phyloP scores from a whole-genome alignment of 2,888 invertebrate species.

The Doris montereyensis region DNA sequence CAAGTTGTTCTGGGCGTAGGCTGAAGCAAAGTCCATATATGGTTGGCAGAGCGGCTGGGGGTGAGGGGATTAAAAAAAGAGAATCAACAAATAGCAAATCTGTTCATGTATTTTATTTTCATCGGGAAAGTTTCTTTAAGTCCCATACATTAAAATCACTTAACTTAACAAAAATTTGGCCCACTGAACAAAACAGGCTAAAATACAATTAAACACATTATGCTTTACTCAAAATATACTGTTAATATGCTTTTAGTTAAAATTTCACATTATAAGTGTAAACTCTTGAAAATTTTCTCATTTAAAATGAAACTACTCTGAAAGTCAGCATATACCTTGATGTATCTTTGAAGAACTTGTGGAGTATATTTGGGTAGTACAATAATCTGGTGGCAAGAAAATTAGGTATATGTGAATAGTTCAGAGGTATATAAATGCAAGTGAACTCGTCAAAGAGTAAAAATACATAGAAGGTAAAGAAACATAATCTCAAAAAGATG shows the following conservation, averaged over 20 bases:
- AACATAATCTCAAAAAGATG: no score
- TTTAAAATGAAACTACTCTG: no score
- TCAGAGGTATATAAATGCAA: no score
- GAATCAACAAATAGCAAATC: neutral
- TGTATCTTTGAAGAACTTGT: slow-evolving; percentile 82
- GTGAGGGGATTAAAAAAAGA: neutral
- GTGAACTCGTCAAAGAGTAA: no score
- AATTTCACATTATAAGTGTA: no score
- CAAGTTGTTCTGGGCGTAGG: slow-evolving; percentile 84
- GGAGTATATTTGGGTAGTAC: slow-evolving; percentile 91
- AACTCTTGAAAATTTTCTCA: no score
- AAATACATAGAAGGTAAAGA: no score
- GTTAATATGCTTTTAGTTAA: no score
- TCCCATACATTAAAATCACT: neutral
- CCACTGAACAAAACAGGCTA: no score
- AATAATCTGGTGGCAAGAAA: slow-evolving; percentile 73
- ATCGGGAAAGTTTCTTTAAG: neutral
- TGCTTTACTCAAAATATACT: no score
- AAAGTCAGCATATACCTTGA: slow-evolving; percentile 73
- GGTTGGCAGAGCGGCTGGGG: slow-evolving; percentile 75
- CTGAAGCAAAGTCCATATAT: slow-evolving; percentile 89
- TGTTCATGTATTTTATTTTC: neutral
- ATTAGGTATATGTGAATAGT: no score
- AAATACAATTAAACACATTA: no score
- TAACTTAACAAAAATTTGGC: neutral